Conservation (phyloP, 1,140 invertebrate genomes). For the Helicorthomorpha holstii region DNA sequence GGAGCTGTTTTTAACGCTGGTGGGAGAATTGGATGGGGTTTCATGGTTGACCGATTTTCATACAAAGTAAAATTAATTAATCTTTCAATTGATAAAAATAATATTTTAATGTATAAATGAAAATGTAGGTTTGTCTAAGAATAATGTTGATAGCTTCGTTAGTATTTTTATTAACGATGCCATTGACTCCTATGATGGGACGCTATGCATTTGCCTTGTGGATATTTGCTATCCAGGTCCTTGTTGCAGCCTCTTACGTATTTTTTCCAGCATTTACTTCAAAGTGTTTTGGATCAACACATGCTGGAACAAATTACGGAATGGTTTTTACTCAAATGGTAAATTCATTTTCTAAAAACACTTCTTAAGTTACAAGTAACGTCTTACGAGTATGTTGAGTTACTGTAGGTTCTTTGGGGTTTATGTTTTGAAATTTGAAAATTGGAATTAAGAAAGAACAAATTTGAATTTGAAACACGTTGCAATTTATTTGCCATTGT, state of each 20-base stretch:
- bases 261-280: conserved; percentile 18
- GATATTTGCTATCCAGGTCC: conserved; percentile 17
- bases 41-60: conserved; percentile 24
- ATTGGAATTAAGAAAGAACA: too few relatives aligned
- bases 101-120: neutral
- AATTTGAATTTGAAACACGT: too few relatives aligned
- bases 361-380: too few relatives aligned
- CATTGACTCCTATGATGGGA: conserved; percentile 9
- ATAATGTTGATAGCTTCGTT: neutral
- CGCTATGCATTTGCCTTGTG: conserved; percentile 17
- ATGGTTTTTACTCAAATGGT: conserved; percentile 18
- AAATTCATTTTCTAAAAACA: too few relatives aligned
- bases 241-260: conserved; percentile 18
- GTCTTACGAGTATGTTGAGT: too few relatives aligned
- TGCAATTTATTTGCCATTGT: neutral
- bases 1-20: conserved; percentile 31
- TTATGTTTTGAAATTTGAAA: too few relatives aligned
- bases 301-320: conserved; percentile 18
- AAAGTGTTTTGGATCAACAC: conserved; percentile 15
- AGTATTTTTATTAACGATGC: neutral
- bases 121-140: neutral
- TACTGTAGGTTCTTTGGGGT: too few relatives aligned
- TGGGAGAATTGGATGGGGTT: conserved; percentile 30
- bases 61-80: conserved; percentile 19
- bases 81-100: neutral